phyloP scores from a whole-genome alignment of 2,113 vertebrate genomes.

The Garra rufa region DNA sequence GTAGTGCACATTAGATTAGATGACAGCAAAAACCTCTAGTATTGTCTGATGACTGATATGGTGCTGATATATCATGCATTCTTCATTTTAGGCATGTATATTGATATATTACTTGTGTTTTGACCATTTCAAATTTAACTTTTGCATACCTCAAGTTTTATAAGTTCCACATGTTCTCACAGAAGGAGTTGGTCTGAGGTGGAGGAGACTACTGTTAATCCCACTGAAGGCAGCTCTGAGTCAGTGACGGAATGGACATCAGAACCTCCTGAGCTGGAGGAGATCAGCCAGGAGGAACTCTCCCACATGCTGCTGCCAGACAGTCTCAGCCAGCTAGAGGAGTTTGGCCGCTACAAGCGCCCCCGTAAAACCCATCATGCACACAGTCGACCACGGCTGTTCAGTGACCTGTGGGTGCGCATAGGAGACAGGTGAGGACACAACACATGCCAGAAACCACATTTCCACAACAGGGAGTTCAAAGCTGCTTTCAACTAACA shows the following conservation, averaged over 20 bases:
- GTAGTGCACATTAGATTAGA: too few species aligned
- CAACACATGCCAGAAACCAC: background rate
- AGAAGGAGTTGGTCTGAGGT: constrained; percentile 55
- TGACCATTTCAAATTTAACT: background rate
- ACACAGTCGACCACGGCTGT: constrained; percentile 85
- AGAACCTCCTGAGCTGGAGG: constrained; percentile 57
- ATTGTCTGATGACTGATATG: background rate
- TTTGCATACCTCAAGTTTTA: background rate
- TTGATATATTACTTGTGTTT: background rate
- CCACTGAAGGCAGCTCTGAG: constrained; percentile 39
- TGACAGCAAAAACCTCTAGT: background rate
- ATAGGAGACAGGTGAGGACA: constrained; percentile 88
- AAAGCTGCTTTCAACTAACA: background rate
- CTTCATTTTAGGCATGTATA: background rate
- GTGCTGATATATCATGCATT: background rate
- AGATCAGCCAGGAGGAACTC: constrained; percentile 75
- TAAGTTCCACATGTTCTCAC: background rate
- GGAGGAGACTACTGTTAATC: constrained; percentile 45
- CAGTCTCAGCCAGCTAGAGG: constrained; percentile 96
- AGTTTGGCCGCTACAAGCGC: constrained; percentile 92
- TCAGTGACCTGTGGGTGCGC: constrained; percentile 98
- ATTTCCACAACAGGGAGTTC: background rate
- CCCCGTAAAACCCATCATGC: constrained; percentile 85
- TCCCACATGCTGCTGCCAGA: constrained; percentile 92
- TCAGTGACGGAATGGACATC: constrained; percentile 66